Evolutionary conservation across 37 sponge, comb jelly and placozoan genomes (phyloP).

Genomic region (Beroe forskalii): DNA sequence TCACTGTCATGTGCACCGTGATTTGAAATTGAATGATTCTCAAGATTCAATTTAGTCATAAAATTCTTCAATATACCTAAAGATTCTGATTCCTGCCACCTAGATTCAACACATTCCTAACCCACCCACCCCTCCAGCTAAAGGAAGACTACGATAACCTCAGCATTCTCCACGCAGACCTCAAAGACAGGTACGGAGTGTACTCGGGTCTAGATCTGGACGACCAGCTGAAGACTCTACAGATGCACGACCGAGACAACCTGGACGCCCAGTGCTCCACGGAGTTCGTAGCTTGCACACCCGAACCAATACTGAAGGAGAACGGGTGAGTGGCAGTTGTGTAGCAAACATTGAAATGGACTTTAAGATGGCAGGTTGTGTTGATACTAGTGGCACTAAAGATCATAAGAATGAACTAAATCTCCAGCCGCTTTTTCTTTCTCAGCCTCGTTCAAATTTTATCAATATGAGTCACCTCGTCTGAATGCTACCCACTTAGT

Average conservation of each 20-base stretch:
- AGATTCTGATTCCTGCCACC: too few relatives aligned
- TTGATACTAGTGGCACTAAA: too few relatives aligned
- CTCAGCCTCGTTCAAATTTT: too few relatives aligned
- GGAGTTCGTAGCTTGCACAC: slow-evolving; percentile 34
- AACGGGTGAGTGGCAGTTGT: not conserved
- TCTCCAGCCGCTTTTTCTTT: too few relatives aligned
- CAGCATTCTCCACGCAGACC: not conserved
- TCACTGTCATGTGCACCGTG: too few relatives aligned
- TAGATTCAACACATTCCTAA: not conserved
- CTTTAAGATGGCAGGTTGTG: too few relatives aligned
- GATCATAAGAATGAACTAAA: too few relatives aligned
- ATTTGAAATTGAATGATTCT: too few relatives aligned
- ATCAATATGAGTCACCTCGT: not conserved
- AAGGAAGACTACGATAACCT: slow-evolving; percentile 19
- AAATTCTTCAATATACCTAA: too few relatives aligned
- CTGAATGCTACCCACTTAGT: not conserved
- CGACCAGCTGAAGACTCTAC: not conserved
- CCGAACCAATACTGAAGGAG: not conserved
- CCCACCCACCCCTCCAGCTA: not conserved
- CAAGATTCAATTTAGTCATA: too few relatives aligned
- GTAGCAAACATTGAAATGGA: too few relatives aligned
- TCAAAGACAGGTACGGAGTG: not conserved
- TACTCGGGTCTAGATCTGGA: slow-evolving; percentile 1
- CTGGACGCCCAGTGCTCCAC: slow-evolving; percentile 17
- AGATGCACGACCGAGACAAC: slow-evolving; percentile 25